phyloP scores from a whole-genome alignment of 2,113 vertebrate genomes.

The Crypturellus undulatus region DNA sequence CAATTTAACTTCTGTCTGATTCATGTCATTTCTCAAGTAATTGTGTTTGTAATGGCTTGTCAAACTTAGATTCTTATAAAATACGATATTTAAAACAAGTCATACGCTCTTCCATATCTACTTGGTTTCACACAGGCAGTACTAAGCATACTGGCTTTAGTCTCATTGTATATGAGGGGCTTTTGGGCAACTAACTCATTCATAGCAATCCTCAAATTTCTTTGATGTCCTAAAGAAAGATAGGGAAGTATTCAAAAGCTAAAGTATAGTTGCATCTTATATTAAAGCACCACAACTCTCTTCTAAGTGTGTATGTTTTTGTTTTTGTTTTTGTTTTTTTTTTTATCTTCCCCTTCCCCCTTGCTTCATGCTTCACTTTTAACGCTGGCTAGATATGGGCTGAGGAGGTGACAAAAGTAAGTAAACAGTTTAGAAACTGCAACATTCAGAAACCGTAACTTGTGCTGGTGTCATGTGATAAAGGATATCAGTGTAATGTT shows the following conservation, averaged over 20 bases:
- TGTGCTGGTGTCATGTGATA: neutral
- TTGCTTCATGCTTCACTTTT: slow-evolving; percentile 47
- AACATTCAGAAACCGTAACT: slow-evolving; percentile 45
- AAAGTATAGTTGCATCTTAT: neutral
- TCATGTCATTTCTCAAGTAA: neutral
- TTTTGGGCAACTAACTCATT: neutral
- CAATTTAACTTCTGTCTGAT: neutral
- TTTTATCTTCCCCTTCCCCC: slow-evolving; percentile 26
- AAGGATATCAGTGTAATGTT: neutral
- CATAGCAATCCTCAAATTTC: neutral
- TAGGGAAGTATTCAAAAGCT: neutral
- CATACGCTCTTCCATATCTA: neutral
- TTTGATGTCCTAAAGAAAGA: neutral
- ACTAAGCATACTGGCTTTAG: neutral
- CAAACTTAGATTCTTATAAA: too few relatives aligned
- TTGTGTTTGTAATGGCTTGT: slow-evolving; percentile 13
- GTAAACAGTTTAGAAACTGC: slow-evolving; percentile 79
- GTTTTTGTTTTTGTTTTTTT: neutral
- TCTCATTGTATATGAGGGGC: neutral
- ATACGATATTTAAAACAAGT: too few relatives aligned
- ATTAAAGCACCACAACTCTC: neutral
- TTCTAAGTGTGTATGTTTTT: slow-evolving; percentile 52
- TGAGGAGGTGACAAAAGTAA: slow-evolving; percentile 96
- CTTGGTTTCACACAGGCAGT: neutral
- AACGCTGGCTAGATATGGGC: slow-evolving; percentile 95